These are phyloP conservation scores for Girardia tigrina DNA, from an alignment of 2,888 invertebrate species.

Conservation along the genomic window DNA sequence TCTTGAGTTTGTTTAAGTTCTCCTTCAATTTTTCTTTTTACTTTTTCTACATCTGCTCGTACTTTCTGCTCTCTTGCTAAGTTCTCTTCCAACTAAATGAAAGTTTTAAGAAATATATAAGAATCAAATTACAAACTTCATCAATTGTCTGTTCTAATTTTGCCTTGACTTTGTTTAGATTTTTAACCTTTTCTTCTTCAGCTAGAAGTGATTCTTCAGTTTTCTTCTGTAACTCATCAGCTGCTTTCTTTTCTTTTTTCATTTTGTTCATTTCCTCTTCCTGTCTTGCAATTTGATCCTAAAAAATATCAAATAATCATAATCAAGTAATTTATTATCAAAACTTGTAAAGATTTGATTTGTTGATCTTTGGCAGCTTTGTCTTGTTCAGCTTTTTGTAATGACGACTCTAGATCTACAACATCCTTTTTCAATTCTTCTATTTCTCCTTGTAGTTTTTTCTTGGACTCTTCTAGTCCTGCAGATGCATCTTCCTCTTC, in stretches of 20 bases:
- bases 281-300: conserved; percentile 65
- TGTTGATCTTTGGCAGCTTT: conserved; percentile 38
- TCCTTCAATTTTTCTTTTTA: conserved; percentile 93
- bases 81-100: conserved; percentile 69
- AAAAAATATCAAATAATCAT: background rate
- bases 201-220: conserved; percentile 38
- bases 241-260: conserved; percentile 38
- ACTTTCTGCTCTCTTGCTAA: conserved; percentile 98
- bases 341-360: conserved; percentile 37
- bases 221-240: conserved; percentile 38
- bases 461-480: conserved; percentile 81
- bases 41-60: conserved; percentile 87
- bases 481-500: conserved; percentile 94
- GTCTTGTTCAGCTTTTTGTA: conserved; percentile 38
- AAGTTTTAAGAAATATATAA: background rate
- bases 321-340: background rate
- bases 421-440: conserved; percentile 88
- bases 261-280: conserved; percentile 52
- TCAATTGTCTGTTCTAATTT: conserved; percentile 86
- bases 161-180: conserved; percentile 92
- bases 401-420: conserved; percentile 68
- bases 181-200: conserved; percentile 58
- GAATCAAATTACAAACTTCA: conserved; percentile 52
- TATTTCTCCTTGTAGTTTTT: conserved; percentile 87
- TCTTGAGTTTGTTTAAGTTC: conserved; percentile 68